Percentiles rank a stretch among this genome's conserved stretches.
Conservation (phyloP, 2,113 vertebrate genomes). For the Charadrius vociferus region DNA sequence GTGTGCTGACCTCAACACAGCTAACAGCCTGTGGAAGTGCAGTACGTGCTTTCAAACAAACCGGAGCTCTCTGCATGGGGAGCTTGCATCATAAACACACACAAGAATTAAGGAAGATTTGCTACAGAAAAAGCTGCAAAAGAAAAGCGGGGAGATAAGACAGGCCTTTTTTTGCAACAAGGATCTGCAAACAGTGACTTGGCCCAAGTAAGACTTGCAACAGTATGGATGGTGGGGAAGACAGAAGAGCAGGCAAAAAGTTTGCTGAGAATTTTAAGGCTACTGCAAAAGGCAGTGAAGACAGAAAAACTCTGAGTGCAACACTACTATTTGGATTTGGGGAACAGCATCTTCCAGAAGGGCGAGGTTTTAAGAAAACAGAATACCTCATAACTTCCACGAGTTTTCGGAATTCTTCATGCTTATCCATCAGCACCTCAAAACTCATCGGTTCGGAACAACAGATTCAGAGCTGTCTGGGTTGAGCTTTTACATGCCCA, state of each 20-base stretch:
- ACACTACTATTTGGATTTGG: not conserved
- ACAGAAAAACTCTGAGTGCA: not conserved
- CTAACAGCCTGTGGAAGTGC: not conserved
- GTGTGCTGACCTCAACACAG: not conserved
- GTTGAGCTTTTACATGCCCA: not conserved
- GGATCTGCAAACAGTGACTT: not conserved
- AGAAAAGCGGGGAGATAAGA: not conserved
- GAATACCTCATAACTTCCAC: not conserved
- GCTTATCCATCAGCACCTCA: not conserved
- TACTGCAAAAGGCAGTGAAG: rapidly evolving
- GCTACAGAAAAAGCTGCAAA: not conserved
- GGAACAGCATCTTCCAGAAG: not conserved
- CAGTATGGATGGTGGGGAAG: not conserved
- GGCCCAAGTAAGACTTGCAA: not conserved
- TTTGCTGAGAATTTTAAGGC: not conserved
- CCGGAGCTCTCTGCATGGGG: not conserved
- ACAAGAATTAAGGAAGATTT: not conserved
- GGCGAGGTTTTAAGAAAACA: slow-evolving; percentile 9
- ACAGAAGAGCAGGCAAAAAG: not conserved
- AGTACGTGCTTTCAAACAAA: not conserved
- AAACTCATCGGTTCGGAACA: not conserved
- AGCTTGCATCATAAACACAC: not conserved
- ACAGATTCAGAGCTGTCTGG: not conserved
- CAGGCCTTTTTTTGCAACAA: not conserved
- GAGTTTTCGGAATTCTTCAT: not conserved